Evolutionary conservation across 2,113 vertebrate species (phyloP).

Genomic region (Chaenocephalus aceratus): DNA sequence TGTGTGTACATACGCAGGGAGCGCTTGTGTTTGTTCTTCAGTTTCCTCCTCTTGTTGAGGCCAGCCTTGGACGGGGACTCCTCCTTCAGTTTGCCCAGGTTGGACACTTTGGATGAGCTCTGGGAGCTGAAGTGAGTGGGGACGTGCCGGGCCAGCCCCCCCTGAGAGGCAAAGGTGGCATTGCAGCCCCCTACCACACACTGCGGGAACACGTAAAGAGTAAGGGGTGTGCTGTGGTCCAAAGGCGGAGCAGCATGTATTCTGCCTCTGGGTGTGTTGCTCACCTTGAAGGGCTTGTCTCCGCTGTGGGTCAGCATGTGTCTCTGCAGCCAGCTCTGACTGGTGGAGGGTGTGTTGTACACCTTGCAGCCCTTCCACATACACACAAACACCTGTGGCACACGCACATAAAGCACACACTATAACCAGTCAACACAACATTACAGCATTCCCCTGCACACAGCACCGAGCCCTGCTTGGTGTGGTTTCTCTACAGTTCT

Average conservation of each 20-base stretch:
- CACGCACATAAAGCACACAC: slow-evolving; percentile 15
- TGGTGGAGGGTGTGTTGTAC: slow-evolving; percentile 98
- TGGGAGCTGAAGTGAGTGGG: slow-evolving; percentile 99
- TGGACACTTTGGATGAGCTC: slow-evolving; percentile 92
- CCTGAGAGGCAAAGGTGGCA: slow-evolving; percentile 98
- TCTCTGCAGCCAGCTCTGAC: slow-evolving; percentile 98
- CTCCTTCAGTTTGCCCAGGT: slow-evolving; percentile 93
- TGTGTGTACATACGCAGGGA: slow-evolving; percentile 90
- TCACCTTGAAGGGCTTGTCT: slow-evolving; percentile 99
- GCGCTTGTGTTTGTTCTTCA: slow-evolving; percentile 93
- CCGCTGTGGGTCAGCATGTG: slow-evolving; percentile 99
- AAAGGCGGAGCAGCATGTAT: background rate
- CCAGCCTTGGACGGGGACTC: slow-evolving; percentile 98
- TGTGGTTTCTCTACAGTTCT: too few relatives aligned
- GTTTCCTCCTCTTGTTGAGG: slow-evolving; percentile 93
- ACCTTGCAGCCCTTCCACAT: slow-evolving; percentile 99
- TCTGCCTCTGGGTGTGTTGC: background rate
- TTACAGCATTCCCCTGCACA: background rate
- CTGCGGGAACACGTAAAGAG: slow-evolving; percentile 74
- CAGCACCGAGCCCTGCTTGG: background rate
- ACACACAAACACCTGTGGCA: slow-evolving; percentile 95
- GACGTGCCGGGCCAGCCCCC: slow-evolving; percentile 96
- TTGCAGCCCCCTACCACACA: slow-evolving; percentile 98
- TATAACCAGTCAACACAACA: slow-evolving; percentile 91
- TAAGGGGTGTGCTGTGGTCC: background rate